Base-by-base conservation (phyloP, 2,888 invertebrate genomes). In the Lymantria dispar region DNA sequence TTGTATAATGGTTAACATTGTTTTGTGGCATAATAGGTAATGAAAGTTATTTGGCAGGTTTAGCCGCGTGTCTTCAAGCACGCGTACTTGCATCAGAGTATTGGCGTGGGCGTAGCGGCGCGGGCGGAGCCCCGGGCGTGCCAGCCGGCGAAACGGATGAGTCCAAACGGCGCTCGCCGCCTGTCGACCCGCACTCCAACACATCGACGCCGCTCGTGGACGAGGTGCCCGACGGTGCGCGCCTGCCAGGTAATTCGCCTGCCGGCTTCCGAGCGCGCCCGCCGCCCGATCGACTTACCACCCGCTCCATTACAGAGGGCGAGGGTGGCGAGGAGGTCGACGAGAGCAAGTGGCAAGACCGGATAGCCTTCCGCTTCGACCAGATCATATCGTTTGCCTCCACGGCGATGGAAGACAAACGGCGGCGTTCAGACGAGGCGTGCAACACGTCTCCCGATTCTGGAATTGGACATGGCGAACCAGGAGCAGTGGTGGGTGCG, bases 321-420 rank as follows among this genome's bases (percentile, higher is more conserved):
- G 94, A 94, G 76, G 92, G 87, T 61, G 93, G 92, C 70, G 94
- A 93, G 75, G 94, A 95, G 69, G 95, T 95, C 65, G 95, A 95
- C 80, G 95, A 96, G 83, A 94, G 95, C 69, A 96, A 97, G 83
- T 98, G 98, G 98, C 97, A 98, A 84, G 96, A 97, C 84, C 95
- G 97, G 66, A 97, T 98, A 71, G 97, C 96, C 80, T 97, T 96
- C 66, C 97, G 97, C 48, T 98, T 98, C 92, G 98, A 98, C 89
- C 95, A 97, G 64, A 92, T 98, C 71, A 97, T 98, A 64, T 98
- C 97, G 54, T 97, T 98, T 80, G 98, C 98, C 45, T 97, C 98
- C 39, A 97, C 97, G 12, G 98, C 98, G 75, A 92, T 98, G 80
- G 97, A 96, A 80, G 95, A 97, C 85, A 94, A 97, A 75, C 94